A percentile compares a stretch with the other conserved stretches of the same genome.
Evolutionary conservation across 2,113 vertebrate species (phyloP).

Genomic region (Solea senegalensis): DNA sequence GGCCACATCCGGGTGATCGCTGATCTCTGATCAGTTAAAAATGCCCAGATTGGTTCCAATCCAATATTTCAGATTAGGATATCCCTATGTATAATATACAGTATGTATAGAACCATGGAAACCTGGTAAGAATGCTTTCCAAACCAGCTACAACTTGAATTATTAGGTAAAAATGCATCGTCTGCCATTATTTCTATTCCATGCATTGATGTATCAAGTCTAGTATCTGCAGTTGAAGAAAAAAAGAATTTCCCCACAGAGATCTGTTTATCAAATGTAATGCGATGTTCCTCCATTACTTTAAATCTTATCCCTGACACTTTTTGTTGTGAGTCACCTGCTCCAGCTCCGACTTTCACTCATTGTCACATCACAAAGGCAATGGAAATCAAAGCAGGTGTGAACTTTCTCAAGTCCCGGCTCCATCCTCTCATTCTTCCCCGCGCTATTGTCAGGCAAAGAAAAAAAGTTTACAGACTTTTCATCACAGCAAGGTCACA

Average conservation of each 20-base stretch:
- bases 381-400: slow-evolving; percentile 4
- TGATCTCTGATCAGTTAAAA: too few relatives aligned
- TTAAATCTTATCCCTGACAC: slow-evolving; percentile 17
- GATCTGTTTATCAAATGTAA: slow-evolving; percentile 23
- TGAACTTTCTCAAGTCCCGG: neutral
- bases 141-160: neutral
- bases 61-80: too few relatives aligned
- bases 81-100: too few relatives aligned
- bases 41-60: too few relatives aligned
- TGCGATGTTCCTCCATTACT: slow-evolving; percentile 7
- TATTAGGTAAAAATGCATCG: neutral
- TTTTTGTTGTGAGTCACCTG: slow-evolving; percentile 28
- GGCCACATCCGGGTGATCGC: too few relatives aligned
- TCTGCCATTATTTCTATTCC: neutral
- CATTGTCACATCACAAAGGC: neutral
- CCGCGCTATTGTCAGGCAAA: neutral
- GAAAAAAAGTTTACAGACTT: neutral
- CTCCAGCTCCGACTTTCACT: slow-evolving; percentile 23
- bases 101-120: too few relatives aligned
- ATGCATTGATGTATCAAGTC: neutral
- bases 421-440: neutral
- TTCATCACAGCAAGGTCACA: slow-evolving; percentile 9
- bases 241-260: slow-evolving; percentile 8
- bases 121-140: too few relatives aligned
- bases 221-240: neutral